phyloP scores from a whole-genome alignment of 2,113 vertebrate species.

The Vidua macroura region DNA sequence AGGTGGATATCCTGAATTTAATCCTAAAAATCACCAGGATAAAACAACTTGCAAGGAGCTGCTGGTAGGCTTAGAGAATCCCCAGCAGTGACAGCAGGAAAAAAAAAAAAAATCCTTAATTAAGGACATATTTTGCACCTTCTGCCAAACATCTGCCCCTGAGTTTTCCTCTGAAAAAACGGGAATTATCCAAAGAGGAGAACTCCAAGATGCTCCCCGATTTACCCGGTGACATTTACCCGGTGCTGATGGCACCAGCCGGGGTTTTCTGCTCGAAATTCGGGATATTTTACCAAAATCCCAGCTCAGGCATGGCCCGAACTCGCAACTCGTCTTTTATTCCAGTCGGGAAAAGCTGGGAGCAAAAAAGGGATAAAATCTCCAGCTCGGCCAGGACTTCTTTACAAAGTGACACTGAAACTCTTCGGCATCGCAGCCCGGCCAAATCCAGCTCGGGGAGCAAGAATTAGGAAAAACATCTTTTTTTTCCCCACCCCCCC shows the following conservation, averaged over 20 bases:
- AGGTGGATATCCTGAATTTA: background rate
- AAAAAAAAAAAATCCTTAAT: background rate
- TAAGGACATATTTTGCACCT: background rate
- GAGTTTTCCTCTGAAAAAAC: background rate
- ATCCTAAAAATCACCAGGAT: fast-evolving
- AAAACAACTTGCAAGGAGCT: fast-evolving
- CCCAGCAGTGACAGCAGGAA: background rate
- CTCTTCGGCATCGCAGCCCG: background rate
- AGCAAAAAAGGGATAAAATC: background rate
- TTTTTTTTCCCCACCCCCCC: background rate
- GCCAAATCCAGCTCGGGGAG: background rate
- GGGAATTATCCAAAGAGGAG: background rate
- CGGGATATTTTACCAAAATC: background rate
- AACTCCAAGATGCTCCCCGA: background rate
- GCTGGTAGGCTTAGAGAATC: background rate
- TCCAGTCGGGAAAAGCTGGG: background rate
- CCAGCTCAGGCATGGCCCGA: background rate
- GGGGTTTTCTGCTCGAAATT: background rate
- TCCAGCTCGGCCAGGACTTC: background rate
- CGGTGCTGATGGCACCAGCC: background rate
- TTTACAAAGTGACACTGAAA: background rate
- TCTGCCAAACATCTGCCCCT: background rate
- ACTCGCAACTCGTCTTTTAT: background rate
- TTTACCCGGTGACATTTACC: background rate
- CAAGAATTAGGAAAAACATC: background rate